Evolutionary conservation across 2,113 vertebrate species (phyloP).

Genomic region (Podocnemis expansa): DNA sequence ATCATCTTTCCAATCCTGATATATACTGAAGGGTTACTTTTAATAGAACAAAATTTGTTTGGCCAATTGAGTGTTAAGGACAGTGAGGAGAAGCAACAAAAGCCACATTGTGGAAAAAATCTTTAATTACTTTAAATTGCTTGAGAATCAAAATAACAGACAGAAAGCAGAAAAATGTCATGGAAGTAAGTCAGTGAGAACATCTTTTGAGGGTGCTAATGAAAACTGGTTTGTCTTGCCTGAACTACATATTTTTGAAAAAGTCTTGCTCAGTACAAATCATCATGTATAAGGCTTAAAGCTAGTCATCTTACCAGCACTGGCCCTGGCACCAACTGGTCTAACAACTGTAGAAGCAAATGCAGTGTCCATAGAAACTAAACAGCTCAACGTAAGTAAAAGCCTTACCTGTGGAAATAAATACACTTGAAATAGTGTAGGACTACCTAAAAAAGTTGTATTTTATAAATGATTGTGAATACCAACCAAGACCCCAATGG

Average conservation of each 20-base stretch:
- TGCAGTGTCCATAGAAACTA: neutral
- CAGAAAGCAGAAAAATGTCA: neutral
- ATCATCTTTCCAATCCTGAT: neutral
- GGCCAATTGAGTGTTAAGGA: neutral
- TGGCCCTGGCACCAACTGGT: accelerated
- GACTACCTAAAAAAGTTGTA: neutral
- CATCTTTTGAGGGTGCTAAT: neutral
- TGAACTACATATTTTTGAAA: neutral
- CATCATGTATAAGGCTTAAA: accelerated
- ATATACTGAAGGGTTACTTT: neutral
- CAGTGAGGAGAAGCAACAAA: neutral
- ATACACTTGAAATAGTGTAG: neutral
- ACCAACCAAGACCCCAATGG: neutral
- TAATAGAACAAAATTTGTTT: neutral
- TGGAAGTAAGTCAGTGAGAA: neutral
- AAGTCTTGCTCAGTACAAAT: neutral
- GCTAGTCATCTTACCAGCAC: neutral
- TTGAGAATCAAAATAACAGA: neutral
- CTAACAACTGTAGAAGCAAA: neutral
- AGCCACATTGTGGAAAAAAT: neutral
- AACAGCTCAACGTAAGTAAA: neutral
- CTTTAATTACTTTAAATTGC: neutral
- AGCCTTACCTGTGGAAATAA: neutral
- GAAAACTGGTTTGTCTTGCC: neutral
- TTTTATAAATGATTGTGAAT: neutral